Conservation (phyloP, 2,113 vertebrate genomes). For the Brienomyrus brachyistius region DNA sequence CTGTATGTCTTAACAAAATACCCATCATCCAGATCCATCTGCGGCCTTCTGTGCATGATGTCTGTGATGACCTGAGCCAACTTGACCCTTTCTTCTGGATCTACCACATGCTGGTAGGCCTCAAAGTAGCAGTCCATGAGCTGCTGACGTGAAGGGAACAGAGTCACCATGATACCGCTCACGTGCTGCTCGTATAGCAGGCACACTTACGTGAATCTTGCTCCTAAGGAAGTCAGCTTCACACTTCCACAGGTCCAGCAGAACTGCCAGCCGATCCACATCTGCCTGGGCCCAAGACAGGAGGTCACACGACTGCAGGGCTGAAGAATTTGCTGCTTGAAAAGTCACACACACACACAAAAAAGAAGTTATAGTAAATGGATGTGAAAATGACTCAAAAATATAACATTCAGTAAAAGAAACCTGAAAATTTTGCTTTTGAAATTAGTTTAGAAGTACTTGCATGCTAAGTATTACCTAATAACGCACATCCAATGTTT, state of each 20-base stretch:
- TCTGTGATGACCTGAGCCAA: constrained; percentile 59
- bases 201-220: constrained; percentile 57
- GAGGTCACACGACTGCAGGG: constrained; percentile 23
- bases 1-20: constrained; percentile 56
- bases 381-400: background rate
- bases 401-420: background rate
- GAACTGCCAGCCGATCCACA: constrained; percentile 52
- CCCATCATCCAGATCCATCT: constrained; percentile 53
- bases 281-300: constrained; percentile 34
- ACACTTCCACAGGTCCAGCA: constrained; percentile 66
- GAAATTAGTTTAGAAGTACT: background rate
- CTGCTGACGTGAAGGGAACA: constrained; percentile 36
- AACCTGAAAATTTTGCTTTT: background rate
- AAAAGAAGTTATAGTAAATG: background rate
- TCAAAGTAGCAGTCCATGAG: constrained; percentile 66
- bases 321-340: background rate
- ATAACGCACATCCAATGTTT: background rate
- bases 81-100: constrained; percentile 57
- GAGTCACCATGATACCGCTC: background rate
- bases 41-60: constrained; percentile 50
- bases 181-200: background rate
- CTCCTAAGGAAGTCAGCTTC: constrained; percentile 57
- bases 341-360: background rate
- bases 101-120: constrained; percentile 59
- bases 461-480: background rate